These are phyloP conservation scores for Tineola bisselliella DNA, from an alignment of 2,888 invertebrate species.

Conservation along the genomic window DNA sequence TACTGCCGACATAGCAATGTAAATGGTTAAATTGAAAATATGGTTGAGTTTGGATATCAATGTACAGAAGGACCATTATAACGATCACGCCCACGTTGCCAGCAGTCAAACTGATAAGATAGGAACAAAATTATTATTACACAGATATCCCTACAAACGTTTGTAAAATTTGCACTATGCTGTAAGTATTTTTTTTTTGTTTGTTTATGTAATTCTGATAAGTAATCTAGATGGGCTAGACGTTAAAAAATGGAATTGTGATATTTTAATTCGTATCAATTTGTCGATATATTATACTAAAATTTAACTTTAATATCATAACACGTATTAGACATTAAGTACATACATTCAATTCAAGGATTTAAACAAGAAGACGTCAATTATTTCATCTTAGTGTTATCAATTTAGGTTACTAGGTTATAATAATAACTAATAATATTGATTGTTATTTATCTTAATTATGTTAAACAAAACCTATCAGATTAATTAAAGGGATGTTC, in stretches of 20 bases:
- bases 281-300: too few relatives aligned
- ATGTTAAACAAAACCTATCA: too few relatives aligned
- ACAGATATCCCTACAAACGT: neutral
- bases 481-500: too few relatives aligned
- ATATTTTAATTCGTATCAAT: too few relatives aligned
- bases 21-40: neutral
- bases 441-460: neutral
- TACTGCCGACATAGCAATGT: neutral
- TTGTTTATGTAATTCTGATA: neutral
- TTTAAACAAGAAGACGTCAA: neutral
- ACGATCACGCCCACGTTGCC: conserved; percentile 12
- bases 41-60: neutral
- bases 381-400: conserved; percentile 12
- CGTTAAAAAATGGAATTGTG: too few relatives aligned
- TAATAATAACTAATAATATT: neutral
- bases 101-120: conserved; percentile 7
- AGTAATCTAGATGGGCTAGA: too few relatives aligned
- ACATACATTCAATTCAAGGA: neutral
- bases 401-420: conserved; percentile 13
- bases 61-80: neutral
- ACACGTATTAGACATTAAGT: too few relatives aligned
- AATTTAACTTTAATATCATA: too few relatives aligned
- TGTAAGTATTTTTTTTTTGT: neutral
- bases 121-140: conserved; percentile 1
- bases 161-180: neutral